A percentile compares a stretch with the other conserved stretches of the same genome.
These are phyloP conservation scores for Falco columbarius DNA, from an alignment of 2,797 vertebrate species.

Conservation along the genomic window DNA sequence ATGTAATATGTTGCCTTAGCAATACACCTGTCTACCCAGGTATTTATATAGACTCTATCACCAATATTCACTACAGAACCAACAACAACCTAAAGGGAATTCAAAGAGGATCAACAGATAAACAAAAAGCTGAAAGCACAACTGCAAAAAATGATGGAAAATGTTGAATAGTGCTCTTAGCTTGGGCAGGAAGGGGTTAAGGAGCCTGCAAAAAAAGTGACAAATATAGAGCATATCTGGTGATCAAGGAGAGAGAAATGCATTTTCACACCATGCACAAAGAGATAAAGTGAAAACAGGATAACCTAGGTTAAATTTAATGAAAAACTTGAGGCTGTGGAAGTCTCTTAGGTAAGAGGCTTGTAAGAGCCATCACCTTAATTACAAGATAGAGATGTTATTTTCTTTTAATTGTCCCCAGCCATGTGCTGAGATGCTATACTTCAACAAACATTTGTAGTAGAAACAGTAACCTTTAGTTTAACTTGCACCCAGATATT, in stretches of 20 bases:
- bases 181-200: background rate
- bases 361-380: background rate
- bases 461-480: background rate
- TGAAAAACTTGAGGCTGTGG: background rate
- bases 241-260: background rate
- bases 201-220: background rate
- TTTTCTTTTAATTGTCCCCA: background rate
- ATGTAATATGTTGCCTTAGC: background rate
- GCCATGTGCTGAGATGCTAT: rapidly evolving
- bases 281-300: background rate
- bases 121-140: background rate
- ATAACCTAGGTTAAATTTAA: background rate
- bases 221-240: background rate
- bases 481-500: background rate
- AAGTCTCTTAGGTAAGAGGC: background rate
- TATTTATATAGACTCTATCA: background rate
- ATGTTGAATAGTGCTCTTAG: background rate
- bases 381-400: rapidly evolving
- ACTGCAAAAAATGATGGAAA: background rate
- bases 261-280: background rate
- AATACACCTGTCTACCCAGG: background rate
- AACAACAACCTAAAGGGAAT: background rate
- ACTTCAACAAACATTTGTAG: background rate
- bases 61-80: background rate
- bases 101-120: background rate